Percentiles rank a stretch among this genome's conserved stretches.
These are phyloP conservation scores for Macrophya alboannulata DNA, from an alignment of 2,888 invertebrate genomes.

Conservation along the genomic window DNA sequence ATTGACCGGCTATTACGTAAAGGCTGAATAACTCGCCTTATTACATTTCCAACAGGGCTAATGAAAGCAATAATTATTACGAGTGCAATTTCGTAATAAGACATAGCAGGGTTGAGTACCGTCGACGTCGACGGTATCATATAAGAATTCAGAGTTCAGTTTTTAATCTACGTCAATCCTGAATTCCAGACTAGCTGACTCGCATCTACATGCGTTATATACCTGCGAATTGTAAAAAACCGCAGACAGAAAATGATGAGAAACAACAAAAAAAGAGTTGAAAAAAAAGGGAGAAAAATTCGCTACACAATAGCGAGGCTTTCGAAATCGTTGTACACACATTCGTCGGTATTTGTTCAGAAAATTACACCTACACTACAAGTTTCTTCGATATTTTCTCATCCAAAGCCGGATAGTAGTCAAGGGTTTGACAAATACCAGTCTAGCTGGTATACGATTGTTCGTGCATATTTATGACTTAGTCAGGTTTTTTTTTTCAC, in stretches of 20 bases:
- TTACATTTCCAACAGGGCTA: slow-evolving; percentile 48
- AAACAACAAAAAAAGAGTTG: neutral
- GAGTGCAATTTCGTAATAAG: slow-evolving; percentile 29
- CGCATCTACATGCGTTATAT: neutral
- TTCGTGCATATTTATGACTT: neutral
- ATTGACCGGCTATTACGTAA: slow-evolving; percentile 40
- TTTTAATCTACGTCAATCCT: slow-evolving; percentile 15
- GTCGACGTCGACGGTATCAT: neutral
- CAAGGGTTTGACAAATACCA: neutral
- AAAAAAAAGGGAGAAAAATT: neutral
- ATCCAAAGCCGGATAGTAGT: neutral
- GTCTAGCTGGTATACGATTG: neutral
- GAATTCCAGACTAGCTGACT: neutral
- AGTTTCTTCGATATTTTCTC: neutral
- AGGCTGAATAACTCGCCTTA: slow-evolving; percentile 33
- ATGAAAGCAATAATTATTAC: slow-evolving; percentile 34
- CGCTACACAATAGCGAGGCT: neutral
- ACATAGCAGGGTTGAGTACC: neutral
- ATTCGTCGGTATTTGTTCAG: neutral
- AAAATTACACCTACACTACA: neutral
- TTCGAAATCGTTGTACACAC: neutral
- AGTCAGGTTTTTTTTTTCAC: neutral
- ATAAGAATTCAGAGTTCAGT: neutral
- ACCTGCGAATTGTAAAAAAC: slow-evolving; percentile 30
- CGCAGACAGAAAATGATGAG: slow-evolving; percentile 34